phyloP scores from a whole-genome alignment of 2,113 vertebrate genomes.

The Furnarius figulus region DNA sequence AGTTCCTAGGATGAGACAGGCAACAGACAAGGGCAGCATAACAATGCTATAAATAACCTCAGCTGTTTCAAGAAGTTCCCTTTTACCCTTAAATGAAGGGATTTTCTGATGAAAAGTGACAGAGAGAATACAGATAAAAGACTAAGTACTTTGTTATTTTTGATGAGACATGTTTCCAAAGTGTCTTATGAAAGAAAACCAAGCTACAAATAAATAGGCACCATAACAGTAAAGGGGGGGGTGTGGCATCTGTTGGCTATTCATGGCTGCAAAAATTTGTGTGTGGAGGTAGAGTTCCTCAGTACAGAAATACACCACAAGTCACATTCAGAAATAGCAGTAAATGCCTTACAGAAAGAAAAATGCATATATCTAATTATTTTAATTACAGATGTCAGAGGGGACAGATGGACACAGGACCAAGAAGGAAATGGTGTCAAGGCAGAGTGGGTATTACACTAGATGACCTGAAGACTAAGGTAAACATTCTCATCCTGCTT shows the following conservation, averaged over 20 bases:
- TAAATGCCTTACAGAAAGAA: background rate
- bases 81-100: conserved; percentile 1
- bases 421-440: background rate
- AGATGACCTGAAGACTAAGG: background rate
- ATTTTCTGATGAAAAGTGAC: background rate
- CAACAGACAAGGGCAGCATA: background rate
- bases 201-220: background rate
- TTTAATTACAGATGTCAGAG: background rate
- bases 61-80: background rate
- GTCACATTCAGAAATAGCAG: background rate
- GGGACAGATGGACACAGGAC: background rate
- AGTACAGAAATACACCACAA: background rate
- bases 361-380: background rate
- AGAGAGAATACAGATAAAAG: background rate
- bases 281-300: background rate
- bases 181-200: background rate
- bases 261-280: background rate
- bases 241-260: background rate
- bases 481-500: background rate
- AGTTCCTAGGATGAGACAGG: background rate
- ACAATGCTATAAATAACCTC: background rate
- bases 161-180: background rate
- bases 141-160: background rate
- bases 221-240: background rate
- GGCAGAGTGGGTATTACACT: background rate